Percentiles rank a stretch among this genome's conserved stretches.
These are phyloP conservation scores for Sitophilus oryzae DNA, from an alignment of 1,140 invertebrate species.

Conservation along the genomic window DNA sequence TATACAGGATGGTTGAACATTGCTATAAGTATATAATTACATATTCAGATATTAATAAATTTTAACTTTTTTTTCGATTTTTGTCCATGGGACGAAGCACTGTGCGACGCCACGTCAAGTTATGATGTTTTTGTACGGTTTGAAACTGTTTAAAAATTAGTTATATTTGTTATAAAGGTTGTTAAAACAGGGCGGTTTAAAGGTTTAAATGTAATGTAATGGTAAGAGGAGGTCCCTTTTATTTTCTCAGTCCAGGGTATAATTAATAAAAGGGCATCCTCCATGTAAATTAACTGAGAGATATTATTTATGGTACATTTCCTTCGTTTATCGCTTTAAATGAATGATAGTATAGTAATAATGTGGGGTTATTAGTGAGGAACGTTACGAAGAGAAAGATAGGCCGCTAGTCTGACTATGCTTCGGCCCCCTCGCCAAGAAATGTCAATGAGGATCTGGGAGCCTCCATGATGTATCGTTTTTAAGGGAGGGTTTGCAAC, in stretches of 20 bases:
- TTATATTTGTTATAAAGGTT: too few species aligned
- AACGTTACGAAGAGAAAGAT: slow-evolving; percentile 13
- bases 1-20: too few species aligned
- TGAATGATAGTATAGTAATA: slow-evolving; percentile 26
- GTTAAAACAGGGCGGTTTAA: too few species aligned
- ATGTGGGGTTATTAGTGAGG: slow-evolving; percentile 26
- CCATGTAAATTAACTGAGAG: slow-evolving; percentile 20
- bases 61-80: too few species aligned
- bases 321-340: slow-evolving; percentile 24
- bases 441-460: slow-evolving; percentile 25
- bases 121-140: too few species aligned
- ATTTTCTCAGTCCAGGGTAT: background rate
- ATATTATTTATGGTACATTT: slow-evolving; percentile 24
- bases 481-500: slow-evolving; percentile 41
- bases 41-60: too few species aligned
- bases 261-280: background rate
- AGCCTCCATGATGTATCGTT: slow-evolving; percentile 42
- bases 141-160: too few species aligned
- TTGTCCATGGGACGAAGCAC: too few species aligned
- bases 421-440: slow-evolving; percentile 10
- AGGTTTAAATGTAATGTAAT: too few species aligned
- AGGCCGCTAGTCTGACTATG: slow-evolving; percentile 10
- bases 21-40: too few species aligned
- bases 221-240: too few species aligned
- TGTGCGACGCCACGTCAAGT: too few species aligned